Conservation (phyloP, 2,888 invertebrate genomes). For the Drosophila tripunctata region DNA sequence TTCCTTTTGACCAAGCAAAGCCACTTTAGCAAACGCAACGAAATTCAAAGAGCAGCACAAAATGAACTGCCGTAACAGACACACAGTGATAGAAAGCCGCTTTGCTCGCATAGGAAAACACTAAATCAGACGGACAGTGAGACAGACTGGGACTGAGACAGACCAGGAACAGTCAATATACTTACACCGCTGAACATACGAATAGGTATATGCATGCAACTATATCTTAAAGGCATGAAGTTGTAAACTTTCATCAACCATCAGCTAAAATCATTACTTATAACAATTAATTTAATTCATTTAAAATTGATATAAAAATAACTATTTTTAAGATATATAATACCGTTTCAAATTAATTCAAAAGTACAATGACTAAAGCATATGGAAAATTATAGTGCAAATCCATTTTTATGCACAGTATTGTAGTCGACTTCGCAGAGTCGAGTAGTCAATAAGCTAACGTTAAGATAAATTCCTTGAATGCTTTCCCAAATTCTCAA, state of each 20-base stretch:
- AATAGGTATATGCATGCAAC: no score
- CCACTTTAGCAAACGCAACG: slow-evolving; percentile 48
- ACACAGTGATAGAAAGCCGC: slow-evolving; percentile 20
- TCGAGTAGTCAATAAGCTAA: slow-evolving; percentile 33
- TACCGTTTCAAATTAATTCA: no score
- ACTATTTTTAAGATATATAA: no score
- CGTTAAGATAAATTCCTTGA: slow-evolving; percentile 38
- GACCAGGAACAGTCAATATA: neutral
- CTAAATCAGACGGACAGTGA: slow-evolving; percentile 31
- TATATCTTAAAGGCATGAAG: no score
- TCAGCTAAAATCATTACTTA: no score
- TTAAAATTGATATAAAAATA: no score
- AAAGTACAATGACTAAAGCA: no score
- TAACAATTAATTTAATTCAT: no score
- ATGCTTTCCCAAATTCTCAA: slow-evolving; percentile 44
- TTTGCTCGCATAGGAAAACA: slow-evolving; percentile 34
- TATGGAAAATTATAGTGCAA: no score
- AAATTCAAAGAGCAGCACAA: slow-evolving; percentile 44
- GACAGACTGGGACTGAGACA: slow-evolving; percentile 6
- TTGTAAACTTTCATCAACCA: no score
- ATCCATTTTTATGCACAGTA: neutral
- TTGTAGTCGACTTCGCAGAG: neutral
- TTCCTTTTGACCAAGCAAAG: slow-evolving; percentile 32
- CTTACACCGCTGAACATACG: neutral
- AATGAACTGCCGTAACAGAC: slow-evolving; percentile 38